Conservation (phyloP, 2,888 invertebrate species). For the Galerucella pusilla region DNA sequence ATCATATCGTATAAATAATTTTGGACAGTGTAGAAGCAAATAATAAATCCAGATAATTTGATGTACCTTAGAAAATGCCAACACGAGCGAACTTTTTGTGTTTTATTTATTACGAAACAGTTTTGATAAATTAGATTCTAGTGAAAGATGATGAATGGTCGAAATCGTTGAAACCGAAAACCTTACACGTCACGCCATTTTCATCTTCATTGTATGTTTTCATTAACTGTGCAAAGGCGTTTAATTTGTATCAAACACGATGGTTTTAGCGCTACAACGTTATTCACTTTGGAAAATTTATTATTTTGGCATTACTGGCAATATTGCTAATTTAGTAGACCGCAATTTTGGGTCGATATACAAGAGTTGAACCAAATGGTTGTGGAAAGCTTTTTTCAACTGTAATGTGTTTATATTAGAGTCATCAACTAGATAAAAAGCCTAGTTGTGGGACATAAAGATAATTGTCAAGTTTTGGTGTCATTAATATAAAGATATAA, state of each 20-base stretch:
- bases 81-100: constrained; percentile 36
- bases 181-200: constrained; percentile 50
- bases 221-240: constrained; percentile 48
- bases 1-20: neutral
- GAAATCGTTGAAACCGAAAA: constrained; percentile 47
- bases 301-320: constrained; percentile 40
- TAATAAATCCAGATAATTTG: constrained; percentile 24
- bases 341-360: neutral
- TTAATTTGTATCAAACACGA: constrained; percentile 46
- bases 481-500: no score
- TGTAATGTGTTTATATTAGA: neutral
- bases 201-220: constrained; percentile 50
- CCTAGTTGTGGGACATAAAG: no score
- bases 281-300: constrained; percentile 45
- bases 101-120: constrained; percentile 46
- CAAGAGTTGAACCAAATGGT: constrained; percentile 32
- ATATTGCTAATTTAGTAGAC: constrained; percentile 33
- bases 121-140: constrained; percentile 51
- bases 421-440: no score
- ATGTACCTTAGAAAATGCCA: constrained; percentile 18
- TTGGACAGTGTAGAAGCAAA: constrained; percentile 1
- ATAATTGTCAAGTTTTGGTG: no score
- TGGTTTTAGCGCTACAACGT: constrained; percentile 45
- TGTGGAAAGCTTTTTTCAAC: constrained; percentile 15
- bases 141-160: constrained; percentile 50